Conservation (phyloP, 2,888 invertebrate genomes). For the Flexamia atlantica region DNA sequence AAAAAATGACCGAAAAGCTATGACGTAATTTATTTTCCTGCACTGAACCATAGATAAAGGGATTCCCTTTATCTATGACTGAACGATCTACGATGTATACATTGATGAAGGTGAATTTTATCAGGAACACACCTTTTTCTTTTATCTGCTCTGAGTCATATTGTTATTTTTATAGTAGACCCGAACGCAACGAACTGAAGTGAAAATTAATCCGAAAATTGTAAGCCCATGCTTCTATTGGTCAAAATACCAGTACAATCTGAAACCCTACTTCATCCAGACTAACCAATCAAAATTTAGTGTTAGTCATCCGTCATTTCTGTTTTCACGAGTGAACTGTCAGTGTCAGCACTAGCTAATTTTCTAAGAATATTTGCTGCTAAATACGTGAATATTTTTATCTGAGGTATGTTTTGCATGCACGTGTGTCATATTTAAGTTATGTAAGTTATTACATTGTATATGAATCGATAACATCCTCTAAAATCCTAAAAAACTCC, state of each 20-base stretch:
- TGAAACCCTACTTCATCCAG: no score
- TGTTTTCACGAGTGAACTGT: conserved; percentile 6
- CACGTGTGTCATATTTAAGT: no score
- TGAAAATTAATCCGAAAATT: neutral
- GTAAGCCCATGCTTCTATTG: neutral
- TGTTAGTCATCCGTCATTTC: conserved; percentile 7
- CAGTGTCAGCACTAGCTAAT: neutral
- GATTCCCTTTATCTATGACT: no score
- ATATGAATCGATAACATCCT: no score
- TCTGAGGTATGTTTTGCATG: neutral
- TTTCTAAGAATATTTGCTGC: neutral
- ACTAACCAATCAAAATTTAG: neutral
- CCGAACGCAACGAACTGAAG: neutral
- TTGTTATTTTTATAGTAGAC: neutral
- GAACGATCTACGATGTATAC: no score
- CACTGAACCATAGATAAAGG: no score
- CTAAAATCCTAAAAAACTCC: no score
- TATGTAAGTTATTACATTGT: no score
- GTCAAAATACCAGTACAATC: neutral
- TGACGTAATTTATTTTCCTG: no score
- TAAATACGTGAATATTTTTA: neutral
- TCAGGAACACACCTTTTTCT: neutral
- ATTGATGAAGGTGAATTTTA: no score
- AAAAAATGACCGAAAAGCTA: no score
- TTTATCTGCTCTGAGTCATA: neutral